Percentiles rank a stretch among this genome's conserved stretches.
These are phyloP conservation scores for Sphaerodactylus townsendi DNA, from an alignment of 2,113 vertebrate genomes.

Conservation along the genomic window DNA sequence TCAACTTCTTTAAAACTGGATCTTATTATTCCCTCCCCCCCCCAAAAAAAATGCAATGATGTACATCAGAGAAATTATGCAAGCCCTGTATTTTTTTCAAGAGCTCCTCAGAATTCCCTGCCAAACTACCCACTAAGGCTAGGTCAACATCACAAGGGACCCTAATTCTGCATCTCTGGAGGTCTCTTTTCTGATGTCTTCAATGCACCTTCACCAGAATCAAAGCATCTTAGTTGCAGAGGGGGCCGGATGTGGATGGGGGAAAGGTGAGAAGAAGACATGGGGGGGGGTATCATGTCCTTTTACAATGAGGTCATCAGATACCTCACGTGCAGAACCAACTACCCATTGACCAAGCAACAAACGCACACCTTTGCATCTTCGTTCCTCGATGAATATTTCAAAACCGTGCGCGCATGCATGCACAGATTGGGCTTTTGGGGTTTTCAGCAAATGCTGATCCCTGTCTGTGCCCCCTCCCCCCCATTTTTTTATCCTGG, in stretches of 20 bases:
- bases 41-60: slow-evolving; percentile 58
- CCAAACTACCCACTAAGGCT: slow-evolving; percentile 70
- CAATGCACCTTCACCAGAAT: slow-evolving; percentile 66
- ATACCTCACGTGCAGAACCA: slow-evolving; percentile 88
- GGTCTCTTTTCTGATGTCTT: slow-evolving; percentile 70
- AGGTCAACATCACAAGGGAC: slow-evolving; percentile 76
- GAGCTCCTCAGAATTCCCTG: slow-evolving; percentile 67
- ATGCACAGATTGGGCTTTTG: slow-evolving; percentile 72
- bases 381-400: slow-evolving; percentile 92
- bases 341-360: slow-evolving; percentile 85
- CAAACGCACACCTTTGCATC: slow-evolving; percentile 83
- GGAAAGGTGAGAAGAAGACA: neutral
- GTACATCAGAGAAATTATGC: slow-evolving; percentile 67
- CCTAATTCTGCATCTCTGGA: slow-evolving; percentile 46
- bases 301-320: slow-evolving; percentile 80
- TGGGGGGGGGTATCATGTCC: slow-evolving; percentile 51
- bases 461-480: slow-evolving; percentile 80
- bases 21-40: too few relatives aligned
- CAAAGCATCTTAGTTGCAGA: slow-evolving; percentile 65
- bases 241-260: slow-evolving; percentile 24
- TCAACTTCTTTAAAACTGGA: slow-evolving; percentile 56
- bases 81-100: slow-evolving; percentile 39
- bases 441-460: slow-evolving; percentile 84
- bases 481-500: slow-evolving; percentile 83
- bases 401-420: slow-evolving; percentile 87